Percentiles rank a stretch among this genome's conserved stretches.
phyloP scores from a whole-genome alignment of 2,888 invertebrate species.

The Eupithecia insigniata region DNA sequence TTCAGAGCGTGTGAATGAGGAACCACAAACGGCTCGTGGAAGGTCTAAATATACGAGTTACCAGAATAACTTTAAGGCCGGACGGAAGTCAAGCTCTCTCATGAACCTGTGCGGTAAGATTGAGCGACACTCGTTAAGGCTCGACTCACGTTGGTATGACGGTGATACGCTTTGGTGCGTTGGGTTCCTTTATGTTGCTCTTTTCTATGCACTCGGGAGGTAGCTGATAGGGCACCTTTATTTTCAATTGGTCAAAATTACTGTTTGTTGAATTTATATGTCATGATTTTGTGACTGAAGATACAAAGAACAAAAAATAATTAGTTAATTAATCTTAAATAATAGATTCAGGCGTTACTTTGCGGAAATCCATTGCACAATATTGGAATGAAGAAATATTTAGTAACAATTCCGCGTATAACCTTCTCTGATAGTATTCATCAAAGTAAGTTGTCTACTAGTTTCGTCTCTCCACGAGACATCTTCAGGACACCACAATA shows the following conservation, averaged over 20 bases:
- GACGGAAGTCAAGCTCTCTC: constrained; percentile 96
- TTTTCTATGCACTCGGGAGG: constrained; percentile 48
- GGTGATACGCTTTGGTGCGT: constrained; percentile 71
- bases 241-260: neutral
- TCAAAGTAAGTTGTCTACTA: no score
- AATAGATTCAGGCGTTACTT: no score
- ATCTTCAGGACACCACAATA: no score
- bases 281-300: neutral
- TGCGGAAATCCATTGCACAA: no score
- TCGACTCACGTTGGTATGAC: constrained; percentile 70
- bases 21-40: constrained; percentile 91
- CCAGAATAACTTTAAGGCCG: constrained; percentile 93
- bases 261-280: neutral
- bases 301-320: neutral
- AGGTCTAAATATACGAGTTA: constrained; percentile 93
- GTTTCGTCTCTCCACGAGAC: no score
- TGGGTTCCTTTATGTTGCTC: constrained; percentile 75
- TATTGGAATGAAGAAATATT: no score
- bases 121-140: constrained; percentile 70
- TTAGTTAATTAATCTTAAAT: neutral
- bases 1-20: constrained; percentile 93
- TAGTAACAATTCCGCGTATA: no score
- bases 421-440: no score
- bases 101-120: constrained; percentile 98
- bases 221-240: constrained; percentile 10